A percentile compares a stretch with the other conserved stretches of the same genome.
Conservation (phyloP, 1,140 invertebrate species). For the Neuroterus valhalla region DNA sequence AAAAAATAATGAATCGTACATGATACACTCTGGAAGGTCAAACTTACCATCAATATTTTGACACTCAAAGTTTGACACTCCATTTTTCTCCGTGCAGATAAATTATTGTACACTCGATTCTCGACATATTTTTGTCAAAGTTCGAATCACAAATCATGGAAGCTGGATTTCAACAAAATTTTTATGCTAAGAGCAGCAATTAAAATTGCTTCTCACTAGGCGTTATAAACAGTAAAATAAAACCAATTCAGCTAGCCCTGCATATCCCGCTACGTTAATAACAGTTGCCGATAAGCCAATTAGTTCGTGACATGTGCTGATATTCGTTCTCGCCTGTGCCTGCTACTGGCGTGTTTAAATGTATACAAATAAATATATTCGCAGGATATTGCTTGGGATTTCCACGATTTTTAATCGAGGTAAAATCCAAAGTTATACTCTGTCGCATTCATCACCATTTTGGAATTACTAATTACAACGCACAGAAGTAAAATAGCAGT, state of each 20-base stretch:
- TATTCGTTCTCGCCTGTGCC: constrained; percentile 49
- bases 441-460: constrained; percentile 17
- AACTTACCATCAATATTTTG: too few relatives aligned
- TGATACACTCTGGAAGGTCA: too few relatives aligned
- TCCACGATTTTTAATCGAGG: constrained; percentile 24
- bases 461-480: constrained; percentile 7
- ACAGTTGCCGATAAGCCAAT: constrained; percentile 52
- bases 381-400: constrained; percentile 35
- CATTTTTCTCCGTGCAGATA: too few relatives aligned
- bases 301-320: constrained; percentile 50
- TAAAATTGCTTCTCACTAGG: neutral
- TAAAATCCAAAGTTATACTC: neutral
- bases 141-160: too few relatives aligned
- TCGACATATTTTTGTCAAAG: too few relatives aligned
- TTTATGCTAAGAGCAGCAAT: neutral
- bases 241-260: constrained; percentile 3
- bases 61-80: too few relatives aligned
- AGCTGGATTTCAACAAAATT: constrained; percentile 14
- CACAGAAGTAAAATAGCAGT: neutral
- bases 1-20: too few relatives aligned
- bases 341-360: constrained; percentile 52
- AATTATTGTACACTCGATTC: too few relatives aligned
- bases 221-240: neutral
- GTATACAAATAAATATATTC: constrained; percentile 38
- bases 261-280: constrained; percentile 40